Evolutionary conservation across 2,888 invertebrate genomes (phyloP).

Genomic region (Anarsia innoxiella): DNA sequence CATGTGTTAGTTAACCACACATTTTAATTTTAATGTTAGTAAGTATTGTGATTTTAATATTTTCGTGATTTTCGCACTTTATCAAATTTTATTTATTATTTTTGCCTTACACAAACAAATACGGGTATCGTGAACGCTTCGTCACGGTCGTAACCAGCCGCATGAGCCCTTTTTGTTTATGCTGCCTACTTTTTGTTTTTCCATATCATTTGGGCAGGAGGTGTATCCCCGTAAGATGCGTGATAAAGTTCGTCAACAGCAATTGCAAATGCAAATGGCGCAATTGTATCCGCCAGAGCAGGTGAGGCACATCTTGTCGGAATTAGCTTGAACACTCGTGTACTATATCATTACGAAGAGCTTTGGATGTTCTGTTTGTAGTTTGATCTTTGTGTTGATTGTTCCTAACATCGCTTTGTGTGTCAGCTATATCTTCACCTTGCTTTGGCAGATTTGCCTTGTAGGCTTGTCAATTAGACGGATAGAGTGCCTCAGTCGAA

Average conservation of each 20-base stretch:
- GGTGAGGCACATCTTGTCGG: constrained; percentile 68
- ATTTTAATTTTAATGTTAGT: constrained; percentile 38
- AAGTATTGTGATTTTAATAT: constrained; percentile 38
- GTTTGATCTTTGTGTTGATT: constrained; percentile 25
- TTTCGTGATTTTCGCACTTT: constrained; percentile 37
- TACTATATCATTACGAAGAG: constrained; percentile 50
- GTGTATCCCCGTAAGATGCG: constrained; percentile 88
- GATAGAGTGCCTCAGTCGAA: no score
- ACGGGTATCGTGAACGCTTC: constrained; percentile 43
- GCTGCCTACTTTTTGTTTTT: constrained; percentile 74
- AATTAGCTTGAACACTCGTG: constrained; percentile 58
- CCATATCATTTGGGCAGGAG: constrained; percentile 80
- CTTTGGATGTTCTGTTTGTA: constrained; percentile 75
- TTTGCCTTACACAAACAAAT: constrained; percentile 31
- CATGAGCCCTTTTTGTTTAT: constrained; percentile 73
- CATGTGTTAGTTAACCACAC: constrained; percentile 56
- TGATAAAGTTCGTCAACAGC: constrained; percentile 83
- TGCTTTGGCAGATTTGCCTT: constrained; percentile 34
- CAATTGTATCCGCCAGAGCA: constrained; percentile 73
- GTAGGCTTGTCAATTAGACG: no score
- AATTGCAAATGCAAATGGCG: constrained; percentile 77
- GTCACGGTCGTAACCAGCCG: constrained; percentile 48
- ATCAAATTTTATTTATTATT: constrained; percentile 32
- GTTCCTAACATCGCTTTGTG: constrained; percentile 46
- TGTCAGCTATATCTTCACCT: constrained; percentile 41